Conservation (phyloP, 2,888 invertebrate genomes). For the Acanthococcus lagerstroemiae region DNA sequence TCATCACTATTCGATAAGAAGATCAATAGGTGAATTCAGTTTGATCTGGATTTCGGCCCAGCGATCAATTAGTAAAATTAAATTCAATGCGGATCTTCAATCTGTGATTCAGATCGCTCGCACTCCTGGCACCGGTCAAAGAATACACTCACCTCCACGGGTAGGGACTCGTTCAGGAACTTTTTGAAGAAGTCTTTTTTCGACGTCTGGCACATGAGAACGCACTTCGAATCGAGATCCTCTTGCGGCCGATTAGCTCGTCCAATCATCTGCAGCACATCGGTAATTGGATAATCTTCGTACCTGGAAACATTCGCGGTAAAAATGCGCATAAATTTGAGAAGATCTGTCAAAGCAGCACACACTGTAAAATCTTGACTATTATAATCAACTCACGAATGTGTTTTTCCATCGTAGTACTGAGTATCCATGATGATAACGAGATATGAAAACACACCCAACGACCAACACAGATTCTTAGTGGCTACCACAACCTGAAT, state of each 20-base stretch:
- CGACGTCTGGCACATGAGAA: constrained; percentile 91
- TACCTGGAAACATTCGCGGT: constrained; percentile 45
- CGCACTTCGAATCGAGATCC: constrained; percentile 88
- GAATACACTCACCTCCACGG: constrained; percentile 60
- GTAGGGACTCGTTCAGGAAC: constrained; percentile 90
- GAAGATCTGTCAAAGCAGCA: neutral
- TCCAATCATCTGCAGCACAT: constrained; percentile 96
- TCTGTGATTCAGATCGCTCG: too few relatives aligned
- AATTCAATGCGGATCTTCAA: too few relatives aligned
- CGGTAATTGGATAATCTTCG: constrained; percentile 96
- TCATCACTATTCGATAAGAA: too few relatives aligned
- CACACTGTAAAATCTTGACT: neutral
- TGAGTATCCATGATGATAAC: constrained; percentile 96
- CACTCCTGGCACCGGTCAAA: too few relatives aligned
- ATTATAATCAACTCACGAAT: constrained; percentile 36
- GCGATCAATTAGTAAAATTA: too few relatives aligned
- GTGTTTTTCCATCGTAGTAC: constrained; percentile 67
- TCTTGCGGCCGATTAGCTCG: constrained; percentile 85
- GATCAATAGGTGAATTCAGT: too few relatives aligned
- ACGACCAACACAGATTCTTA: constrained; percentile 83
- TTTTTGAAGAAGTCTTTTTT: constrained; percentile 99
- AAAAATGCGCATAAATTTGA: neutral
- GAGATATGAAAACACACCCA: constrained; percentile 83
- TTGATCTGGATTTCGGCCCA: too few relatives aligned
- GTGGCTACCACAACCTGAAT: constrained; percentile 88